Conservation (phyloP, 2,797 vertebrate species). For the Myoxocephalus aenaeus region DNA sequence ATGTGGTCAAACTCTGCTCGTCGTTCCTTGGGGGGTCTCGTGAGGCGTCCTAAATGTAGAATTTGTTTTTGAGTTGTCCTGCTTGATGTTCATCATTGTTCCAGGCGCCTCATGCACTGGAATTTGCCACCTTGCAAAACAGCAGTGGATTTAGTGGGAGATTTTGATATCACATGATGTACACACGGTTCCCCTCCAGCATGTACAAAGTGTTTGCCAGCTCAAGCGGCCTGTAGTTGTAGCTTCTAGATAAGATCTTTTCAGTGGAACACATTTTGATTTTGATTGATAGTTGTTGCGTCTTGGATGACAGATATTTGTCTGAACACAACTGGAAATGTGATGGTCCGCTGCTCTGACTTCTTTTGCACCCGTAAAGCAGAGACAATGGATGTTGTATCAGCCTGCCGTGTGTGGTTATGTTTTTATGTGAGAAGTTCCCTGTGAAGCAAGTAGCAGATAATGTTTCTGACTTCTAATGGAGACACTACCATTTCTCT, state of each 20-base stretch:
- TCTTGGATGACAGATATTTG: conserved; percentile 68
- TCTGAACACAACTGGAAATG: conserved; percentile 69
- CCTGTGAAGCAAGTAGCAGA: not conserved
- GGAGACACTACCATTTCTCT: not conserved
- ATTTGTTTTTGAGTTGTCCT: not conserved
- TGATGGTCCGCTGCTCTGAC: conserved; percentile 77
- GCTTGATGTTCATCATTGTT: not conserved
- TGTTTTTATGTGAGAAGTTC: conserved; percentile 16
- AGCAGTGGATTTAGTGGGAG: not conserved
- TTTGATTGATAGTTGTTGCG: conserved; percentile 70
- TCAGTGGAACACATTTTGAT: conserved; percentile 36
- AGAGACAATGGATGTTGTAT: conserved; percentile 50
- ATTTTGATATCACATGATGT: conserved; percentile 1
- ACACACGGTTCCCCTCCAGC: not conserved
- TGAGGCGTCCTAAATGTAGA: not conserved
- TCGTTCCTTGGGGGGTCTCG: not conserved
- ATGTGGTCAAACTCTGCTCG: not conserved
- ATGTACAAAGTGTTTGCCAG: not conserved
- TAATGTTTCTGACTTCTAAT: not conserved
- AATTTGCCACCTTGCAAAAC: not conserved
- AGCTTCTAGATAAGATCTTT: conserved; percentile 66
- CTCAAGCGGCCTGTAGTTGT: conserved; percentile 25
- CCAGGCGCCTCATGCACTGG: not conserved
- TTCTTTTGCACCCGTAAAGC: conserved; percentile 51
- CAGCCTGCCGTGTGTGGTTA: conserved; percentile 54